These are phyloP conservation scores for Cephalotes varians DNA, from an alignment of 2,888 invertebrate species.

Conservation along the genomic window DNA sequence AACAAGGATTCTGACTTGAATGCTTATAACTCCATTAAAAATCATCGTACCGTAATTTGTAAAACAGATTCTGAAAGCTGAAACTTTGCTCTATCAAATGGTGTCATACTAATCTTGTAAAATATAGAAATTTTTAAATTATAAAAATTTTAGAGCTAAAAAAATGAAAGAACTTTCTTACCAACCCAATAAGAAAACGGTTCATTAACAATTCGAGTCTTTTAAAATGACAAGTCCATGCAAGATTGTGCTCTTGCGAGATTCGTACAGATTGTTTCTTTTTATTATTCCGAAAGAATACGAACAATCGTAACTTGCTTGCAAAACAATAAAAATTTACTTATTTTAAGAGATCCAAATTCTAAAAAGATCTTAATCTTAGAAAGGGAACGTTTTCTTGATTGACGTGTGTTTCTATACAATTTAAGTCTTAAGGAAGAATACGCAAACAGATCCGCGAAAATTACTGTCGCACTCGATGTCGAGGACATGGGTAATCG, in stretches of 20 bases:
- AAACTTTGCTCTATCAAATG: too few species aligned
- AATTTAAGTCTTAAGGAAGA: not conserved
- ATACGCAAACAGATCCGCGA: not conserved
- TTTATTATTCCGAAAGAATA: not conserved
- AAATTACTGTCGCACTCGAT: conserved; percentile 3
- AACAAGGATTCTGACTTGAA: too few species aligned
- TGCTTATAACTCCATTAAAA: too few species aligned
- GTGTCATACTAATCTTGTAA: too few species aligned
- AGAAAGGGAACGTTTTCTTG: not conserved
- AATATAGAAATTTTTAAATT: too few species aligned
- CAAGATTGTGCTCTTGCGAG: not conserved
- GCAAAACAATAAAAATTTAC: not conserved
- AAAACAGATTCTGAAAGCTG: too few species aligned
- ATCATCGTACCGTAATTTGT: too few species aligned
- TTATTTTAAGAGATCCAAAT: not conserved
- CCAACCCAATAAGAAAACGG: too few species aligned
- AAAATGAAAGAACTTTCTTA: too few species aligned
- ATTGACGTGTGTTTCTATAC: not conserved
- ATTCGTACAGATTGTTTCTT: not conserved
- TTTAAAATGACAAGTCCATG: not conserved
- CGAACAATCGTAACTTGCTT: not conserved
- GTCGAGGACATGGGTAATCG: not conserved
- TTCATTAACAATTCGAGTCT: not conserved
- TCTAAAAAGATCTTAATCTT: not conserved
- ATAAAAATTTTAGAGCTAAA: too few species aligned